These are phyloP conservation scores for Chiridota heheva DNA, from an alignment of 35 echinoderm and acorn worm species.

Conservation along the genomic window DNA sequence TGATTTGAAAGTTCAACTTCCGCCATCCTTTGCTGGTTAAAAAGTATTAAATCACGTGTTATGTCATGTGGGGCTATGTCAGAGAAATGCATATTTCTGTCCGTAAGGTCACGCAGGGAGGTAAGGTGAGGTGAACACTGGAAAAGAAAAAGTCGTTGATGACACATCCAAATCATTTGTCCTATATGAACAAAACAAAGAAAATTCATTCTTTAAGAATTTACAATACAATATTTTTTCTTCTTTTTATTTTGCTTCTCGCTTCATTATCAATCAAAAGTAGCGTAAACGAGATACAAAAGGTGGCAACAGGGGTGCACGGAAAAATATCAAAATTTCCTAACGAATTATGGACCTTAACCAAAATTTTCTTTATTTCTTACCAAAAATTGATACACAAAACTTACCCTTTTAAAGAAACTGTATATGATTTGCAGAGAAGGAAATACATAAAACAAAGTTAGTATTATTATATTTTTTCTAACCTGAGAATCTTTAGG, in stretches of 20 bases:
- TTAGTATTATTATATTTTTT: too few relatives aligned
- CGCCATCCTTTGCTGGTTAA: conserved; percentile 78
- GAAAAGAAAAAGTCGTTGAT: conserved; percentile 43
- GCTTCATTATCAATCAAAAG: background rate
- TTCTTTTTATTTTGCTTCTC: background rate
- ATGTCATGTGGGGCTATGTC: conserved; percentile 91
- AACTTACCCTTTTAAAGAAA: too few relatives aligned
- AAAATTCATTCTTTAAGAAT: background rate
- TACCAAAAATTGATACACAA: too few relatives aligned
- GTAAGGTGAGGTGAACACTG: conserved; percentile 72
- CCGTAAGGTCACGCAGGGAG: conserved; percentile 49
- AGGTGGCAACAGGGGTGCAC: too few relatives aligned
- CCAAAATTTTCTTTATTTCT: too few relatives aligned
- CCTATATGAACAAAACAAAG: conserved; percentile 41
- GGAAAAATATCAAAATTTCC: too few relatives aligned
- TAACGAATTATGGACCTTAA: too few relatives aligned
- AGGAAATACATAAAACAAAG: too few relatives aligned
- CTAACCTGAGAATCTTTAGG: too few relatives aligned
- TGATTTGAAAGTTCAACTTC: conserved; percentile 82
- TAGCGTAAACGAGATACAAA: too few relatives aligned
- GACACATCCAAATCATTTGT: conserved; percentile 85
- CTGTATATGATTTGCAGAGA: too few relatives aligned
- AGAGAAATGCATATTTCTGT: conserved; percentile 76
- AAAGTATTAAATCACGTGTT: conserved; percentile 82
- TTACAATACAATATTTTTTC: background rate